phyloP scores from a whole-genome alignment of 2,113 vertebrate species.

The Verasper variegatus region DNA sequence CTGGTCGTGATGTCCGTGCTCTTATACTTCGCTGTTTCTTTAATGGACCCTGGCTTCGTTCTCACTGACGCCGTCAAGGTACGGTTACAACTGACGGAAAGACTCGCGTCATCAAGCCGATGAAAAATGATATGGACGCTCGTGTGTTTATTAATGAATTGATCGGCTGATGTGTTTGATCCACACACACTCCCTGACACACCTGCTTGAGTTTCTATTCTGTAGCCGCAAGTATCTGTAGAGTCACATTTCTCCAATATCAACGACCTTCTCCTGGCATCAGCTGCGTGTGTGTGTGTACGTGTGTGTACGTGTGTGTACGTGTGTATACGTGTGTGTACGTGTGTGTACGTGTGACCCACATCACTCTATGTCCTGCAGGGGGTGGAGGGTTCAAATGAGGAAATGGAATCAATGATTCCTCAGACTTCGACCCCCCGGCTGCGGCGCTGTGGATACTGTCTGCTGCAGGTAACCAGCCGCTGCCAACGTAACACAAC shows the following conservation, averaged over 20 bases:
- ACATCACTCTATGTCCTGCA: slow-evolving; percentile 25
- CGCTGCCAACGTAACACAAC: neutral
- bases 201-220: no score
- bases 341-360: slow-evolving; percentile 6
- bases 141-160: no score
- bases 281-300: neutral
- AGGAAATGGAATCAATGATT: slow-evolving; percentile 81
- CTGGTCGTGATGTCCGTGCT: slow-evolving; percentile 88
- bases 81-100: neutral
- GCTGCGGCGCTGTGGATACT: slow-evolving; percentile 89
- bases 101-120: no score
- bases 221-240: neutral
- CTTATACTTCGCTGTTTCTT: slow-evolving; percentile 89
- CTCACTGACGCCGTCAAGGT: slow-evolving; percentile 77
- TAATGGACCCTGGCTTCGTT: slow-evolving; percentile 96
- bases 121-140: neutral
- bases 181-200: no score
- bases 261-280: neutral
- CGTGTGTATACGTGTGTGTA: neutral
- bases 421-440: slow-evolving; percentile 66
- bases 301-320: neutral
- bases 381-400: slow-evolving; percentile 46
- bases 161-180: no score
- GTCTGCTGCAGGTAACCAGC: slow-evolving; percentile 87
- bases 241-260: neutral